Evolutionary conservation across 2,888 invertebrate genomes (phyloP), one percentile per base, ranked within the genome.

Genomic region (Drosophila putrida): DNA sequence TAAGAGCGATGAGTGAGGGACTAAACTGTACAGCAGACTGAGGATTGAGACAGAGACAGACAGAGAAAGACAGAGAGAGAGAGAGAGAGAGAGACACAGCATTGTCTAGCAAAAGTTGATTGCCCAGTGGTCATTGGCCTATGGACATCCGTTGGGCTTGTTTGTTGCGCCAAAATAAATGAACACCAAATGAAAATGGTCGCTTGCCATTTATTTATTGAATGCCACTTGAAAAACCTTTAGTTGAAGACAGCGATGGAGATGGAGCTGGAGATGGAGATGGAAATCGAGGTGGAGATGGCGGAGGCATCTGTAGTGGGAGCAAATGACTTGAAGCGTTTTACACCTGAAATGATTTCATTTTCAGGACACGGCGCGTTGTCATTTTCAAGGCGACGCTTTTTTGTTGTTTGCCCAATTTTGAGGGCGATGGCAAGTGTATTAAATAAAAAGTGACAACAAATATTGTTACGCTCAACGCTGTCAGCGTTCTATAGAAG

Each of bases 401-500:
- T 68, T 72, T 59, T 75, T 82, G 82, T 82, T 85, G 82, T 82
- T 85, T 88, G 71, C 76, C 38, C 77, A 68, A 70, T 82, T 81
- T 65, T 65, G 49, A 39, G 55, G 61, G 61, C 49, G 39, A 44
- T 28, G 55, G 62, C 69, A 82, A 63, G 75, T 82, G 86, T 85
- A 82, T 85, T 88, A 82, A 73, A 67, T 80, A 82, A 85, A 88
- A 82, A 88, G 86, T 79, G 86, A 82, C 88, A 88, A 82, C 88
- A 82, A 82, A 82, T 88, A 82, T 88, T 82, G 86, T 82, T 82
- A 68, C 71, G 86, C 62, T 51, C 33, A 33, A 11, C 46, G 78
- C 74, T 61, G n/a, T 28, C 69, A 64, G 73, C 68, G 60, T 38
- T 72, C 49, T 57, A 9, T 9, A 25, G 28, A 27, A 28, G 28